Base-by-base conservation (phyloP, 2,797 vertebrate genomes). In the Thamnophis elegans region DNA sequence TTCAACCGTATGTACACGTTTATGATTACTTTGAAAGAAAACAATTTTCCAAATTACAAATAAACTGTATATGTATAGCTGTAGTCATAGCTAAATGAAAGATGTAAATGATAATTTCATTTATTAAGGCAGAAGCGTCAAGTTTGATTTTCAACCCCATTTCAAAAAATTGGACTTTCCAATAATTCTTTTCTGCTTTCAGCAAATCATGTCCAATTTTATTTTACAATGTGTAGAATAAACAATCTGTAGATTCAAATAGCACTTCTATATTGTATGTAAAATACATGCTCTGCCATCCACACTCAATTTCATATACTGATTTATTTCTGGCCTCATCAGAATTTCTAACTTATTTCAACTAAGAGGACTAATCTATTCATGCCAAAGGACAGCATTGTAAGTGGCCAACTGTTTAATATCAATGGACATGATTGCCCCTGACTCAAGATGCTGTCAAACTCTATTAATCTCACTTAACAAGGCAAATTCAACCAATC, bases 321-420 rank as follows among this genome's bases (percentile, higher is more conserved):
- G 51, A 32, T 89, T 91, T 91, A 90, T 90, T 91, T 92, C 91
- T 20, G 62, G 93, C 92, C 62, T 85, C 20, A 95, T 47, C 65
- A 91, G 42, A 95, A 94, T 93, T 93, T 92, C 94, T 92, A 53
- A 73, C 90, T 68, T 92, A 95, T 91, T 93, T 94, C 91, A 96
- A 96, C 25, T 85, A 93, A 65, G 47, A 95, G 87, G 91, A 59
- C 89, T 92, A 92, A 93, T 92, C 78, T 47, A 73, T 87, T 20
- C 59, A 92, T 90, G 85, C 94, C 92, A 97, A 94, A 94, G 89
- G 91, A 56, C 0, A 0, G 93, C 92, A 92, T 92, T 93, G 94
- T 95, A 96, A 97, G 92, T 95, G 96, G 94, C 89, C 93, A 96
- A 97, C 94, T 97, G 94, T 96, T 97, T 97, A 97, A 96, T 97